phyloP scores from a whole-genome alignment of 2,797 vertebrate species.

The Chelon labrosus region DNA sequence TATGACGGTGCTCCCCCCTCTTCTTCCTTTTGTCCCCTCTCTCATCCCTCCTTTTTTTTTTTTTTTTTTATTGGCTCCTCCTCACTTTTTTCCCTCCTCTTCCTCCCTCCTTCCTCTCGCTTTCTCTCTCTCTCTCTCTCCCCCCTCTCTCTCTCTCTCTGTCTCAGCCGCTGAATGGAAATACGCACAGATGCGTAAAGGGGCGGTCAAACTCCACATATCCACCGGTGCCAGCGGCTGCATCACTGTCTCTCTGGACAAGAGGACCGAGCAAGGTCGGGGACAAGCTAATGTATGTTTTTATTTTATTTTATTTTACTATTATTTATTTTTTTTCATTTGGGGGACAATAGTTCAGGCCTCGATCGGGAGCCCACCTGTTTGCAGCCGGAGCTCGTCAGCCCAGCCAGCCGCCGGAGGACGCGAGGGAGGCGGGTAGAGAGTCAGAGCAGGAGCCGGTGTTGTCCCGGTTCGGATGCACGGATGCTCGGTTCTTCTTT shows the following conservation, averaged over 20 bases:
- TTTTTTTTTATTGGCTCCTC: conserved; percentile 59
- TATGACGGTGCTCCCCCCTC: conserved; percentile 81
- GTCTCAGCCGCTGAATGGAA: conserved; percentile 78
- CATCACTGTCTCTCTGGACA: conserved; percentile 45
- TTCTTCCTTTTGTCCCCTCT: conserved; percentile 14
- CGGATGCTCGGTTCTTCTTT: conserved; percentile 52
- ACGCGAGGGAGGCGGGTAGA: conserved; percentile 4
- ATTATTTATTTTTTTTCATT: background rate
- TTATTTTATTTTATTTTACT: too few species aligned
- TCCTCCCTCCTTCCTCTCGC: conserved; percentile 50
- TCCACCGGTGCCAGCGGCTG: conserved; percentile 62
- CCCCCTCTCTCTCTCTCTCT: conserved; percentile 51
- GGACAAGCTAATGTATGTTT: conserved; percentile 22
- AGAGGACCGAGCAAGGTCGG: conserved; percentile 27
- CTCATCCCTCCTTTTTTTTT: conserved; percentile 52
- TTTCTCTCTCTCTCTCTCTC: conserved; percentile 30
- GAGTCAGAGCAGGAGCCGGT: conserved; percentile 31
- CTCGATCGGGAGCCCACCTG: conserved; percentile 62
- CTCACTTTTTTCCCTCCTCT: conserved; percentile 63
- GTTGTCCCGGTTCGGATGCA: conserved; percentile 47
- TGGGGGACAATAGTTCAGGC: conserved; percentile 48
- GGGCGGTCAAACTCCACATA: conserved; percentile 77
- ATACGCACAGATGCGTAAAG: conserved; percentile 84
- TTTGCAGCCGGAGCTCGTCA: conserved; percentile 56
- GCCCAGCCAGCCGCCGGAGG: background rate